Conservation (phyloP, 2,113 vertebrate genomes). For the Chaetops frenatus region DNA sequence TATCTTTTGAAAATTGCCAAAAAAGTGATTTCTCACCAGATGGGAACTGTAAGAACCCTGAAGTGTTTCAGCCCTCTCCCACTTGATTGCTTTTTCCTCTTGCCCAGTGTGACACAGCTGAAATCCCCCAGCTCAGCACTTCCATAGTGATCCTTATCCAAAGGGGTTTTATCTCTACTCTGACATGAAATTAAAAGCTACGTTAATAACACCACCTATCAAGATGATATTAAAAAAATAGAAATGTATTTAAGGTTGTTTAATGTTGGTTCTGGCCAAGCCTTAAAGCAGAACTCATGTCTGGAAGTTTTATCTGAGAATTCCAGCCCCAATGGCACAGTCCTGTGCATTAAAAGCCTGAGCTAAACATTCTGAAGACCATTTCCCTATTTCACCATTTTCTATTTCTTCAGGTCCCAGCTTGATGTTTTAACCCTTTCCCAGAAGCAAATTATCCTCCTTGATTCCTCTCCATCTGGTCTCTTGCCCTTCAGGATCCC, state of each 20-base stretch:
- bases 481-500: not conserved
- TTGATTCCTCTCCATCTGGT: not conserved
- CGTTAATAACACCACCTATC: not conserved
- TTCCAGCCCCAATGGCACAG: not conserved
- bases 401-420: not conserved
- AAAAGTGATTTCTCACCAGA: conserved; percentile 21
- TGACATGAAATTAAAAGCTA: not conserved
- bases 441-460: not conserved
- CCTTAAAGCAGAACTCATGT: not conserved
- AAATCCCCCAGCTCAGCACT: conserved; percentile 16
- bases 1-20: conserved; percentile 20
- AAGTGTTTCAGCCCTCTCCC: not conserved
- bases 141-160: not conserved
- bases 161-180: not conserved
- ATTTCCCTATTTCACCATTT: not conserved
- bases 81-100: not conserved
- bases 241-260: not conserved
- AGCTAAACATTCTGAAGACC: not conserved
- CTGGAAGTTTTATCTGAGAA: conserved; percentile 24
- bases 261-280: conserved; percentile 22
- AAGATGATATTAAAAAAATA: not conserved
- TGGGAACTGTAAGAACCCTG: not conserved
- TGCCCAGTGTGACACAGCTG: not conserved
- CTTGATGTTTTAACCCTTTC: not conserved
- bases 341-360: not conserved